Evolutionary conservation across 2,888 invertebrate species (phyloP).

Genomic region (Agriopis leucophaearia): DNA sequence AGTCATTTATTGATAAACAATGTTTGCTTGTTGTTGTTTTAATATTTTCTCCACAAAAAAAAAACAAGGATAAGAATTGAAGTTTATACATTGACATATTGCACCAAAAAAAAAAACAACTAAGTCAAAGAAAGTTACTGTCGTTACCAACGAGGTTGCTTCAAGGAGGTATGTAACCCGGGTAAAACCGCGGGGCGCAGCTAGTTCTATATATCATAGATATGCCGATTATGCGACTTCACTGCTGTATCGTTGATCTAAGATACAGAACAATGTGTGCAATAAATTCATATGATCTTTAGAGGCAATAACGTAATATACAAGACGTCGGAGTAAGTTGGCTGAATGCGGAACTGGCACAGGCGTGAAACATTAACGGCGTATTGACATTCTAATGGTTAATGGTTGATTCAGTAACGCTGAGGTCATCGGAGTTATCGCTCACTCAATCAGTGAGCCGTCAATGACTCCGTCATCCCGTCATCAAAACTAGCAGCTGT

Average conservation of each 20-base stretch:
- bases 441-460: constrained; percentile 49
- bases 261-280: constrained; percentile 53
- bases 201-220: not conserved
- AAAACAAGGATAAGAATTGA: too few relatives aligned
- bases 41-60: too few relatives aligned
- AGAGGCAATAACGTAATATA: constrained; percentile 48
- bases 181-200: too few relatives aligned
- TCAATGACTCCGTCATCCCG: constrained; percentile 32
- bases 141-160: too few relatives aligned
- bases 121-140: too few relatives aligned
- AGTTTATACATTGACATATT: too few relatives aligned
- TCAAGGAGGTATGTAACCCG: too few relatives aligned
- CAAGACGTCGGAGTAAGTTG: constrained; percentile 41
- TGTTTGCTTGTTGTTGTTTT: too few relatives aligned
- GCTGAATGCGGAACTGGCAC: constrained; percentile 63
- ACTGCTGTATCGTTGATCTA: constrained; percentile 47
- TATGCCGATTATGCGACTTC: constrained; percentile 22
- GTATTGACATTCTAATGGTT: constrained; percentile 59
- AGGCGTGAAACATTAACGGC: constrained; percentile 51
- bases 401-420: constrained; percentile 63
- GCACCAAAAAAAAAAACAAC: too few relatives aligned
- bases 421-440: constrained; percentile 59
- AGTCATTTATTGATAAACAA: too few relatives aligned
- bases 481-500: constrained; percentile 36
- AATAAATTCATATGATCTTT: constrained; percentile 49